phyloP scores from a whole-genome alignment of 2,888 invertebrate species.

The Helicoverpa assulta region DNA sequence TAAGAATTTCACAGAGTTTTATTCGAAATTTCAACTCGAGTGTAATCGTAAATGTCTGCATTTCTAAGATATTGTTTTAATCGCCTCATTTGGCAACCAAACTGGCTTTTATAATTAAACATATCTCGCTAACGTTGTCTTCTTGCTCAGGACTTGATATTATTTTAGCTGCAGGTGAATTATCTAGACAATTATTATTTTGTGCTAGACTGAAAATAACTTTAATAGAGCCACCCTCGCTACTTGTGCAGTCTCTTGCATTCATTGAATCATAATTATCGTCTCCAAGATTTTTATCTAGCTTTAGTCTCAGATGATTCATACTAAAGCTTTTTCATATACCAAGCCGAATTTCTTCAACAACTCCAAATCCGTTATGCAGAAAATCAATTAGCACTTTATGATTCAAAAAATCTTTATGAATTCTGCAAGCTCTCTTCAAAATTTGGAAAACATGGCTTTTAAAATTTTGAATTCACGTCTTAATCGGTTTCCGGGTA shows the following conservation, averaged over 20 bases:
- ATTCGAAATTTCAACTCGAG: constrained; percentile 19
- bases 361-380: constrained; percentile 20
- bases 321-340: constrained; percentile 15
- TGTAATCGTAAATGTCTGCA: constrained; percentile 6
- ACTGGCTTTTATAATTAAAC: constrained; percentile 6
- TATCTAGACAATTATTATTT: background rate
- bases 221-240: background rate
- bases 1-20: constrained; percentile 9
- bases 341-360: constrained; percentile 19
- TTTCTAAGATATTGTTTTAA: constrained; percentile 17
- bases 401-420: constrained; percentile 41
- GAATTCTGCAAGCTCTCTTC: constrained; percentile 7
- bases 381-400: constrained; percentile 39
- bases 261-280: background rate
- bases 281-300: background rate
- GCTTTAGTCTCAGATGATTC: constrained; percentile 27
- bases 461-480: constrained; percentile 37
- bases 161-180: background rate
- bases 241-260: background rate
- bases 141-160: background rate
- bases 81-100: constrained; percentile 39
- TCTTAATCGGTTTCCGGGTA: constrained; percentile 36
- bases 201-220: background rate
- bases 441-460: background rate
- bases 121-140: background rate